Evolutionary conservation across 2,797 vertebrate species (phyloP).

Genomic region (Anniella stebbinsi): DNA sequence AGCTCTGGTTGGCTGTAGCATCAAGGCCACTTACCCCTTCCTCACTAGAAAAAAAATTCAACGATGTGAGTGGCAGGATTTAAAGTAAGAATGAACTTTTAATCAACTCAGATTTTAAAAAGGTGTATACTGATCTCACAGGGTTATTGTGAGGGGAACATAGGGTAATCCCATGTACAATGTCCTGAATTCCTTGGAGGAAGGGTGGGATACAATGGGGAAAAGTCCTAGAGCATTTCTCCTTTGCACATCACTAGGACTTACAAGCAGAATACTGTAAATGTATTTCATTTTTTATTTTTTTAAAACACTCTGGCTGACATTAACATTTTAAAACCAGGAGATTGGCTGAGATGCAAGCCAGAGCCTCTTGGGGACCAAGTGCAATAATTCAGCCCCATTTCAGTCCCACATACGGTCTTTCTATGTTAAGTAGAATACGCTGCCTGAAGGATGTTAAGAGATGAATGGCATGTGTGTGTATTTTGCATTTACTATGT

Average conservation of each 20-base stretch:
- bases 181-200: neutral
- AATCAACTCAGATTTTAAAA: neutral
- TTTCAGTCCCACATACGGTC: conserved; percentile 6
- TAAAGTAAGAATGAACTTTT: neutral
- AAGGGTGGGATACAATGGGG: neutral
- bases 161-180: neutral
- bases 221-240: conserved; percentile 32
- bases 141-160: neutral
- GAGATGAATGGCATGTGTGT: neutral
- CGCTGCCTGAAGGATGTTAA: neutral
- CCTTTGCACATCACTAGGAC: conserved; percentile 58
- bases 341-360: conserved; percentile 35
- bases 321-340: conserved; percentile 35
- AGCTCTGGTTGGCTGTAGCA: neutral
- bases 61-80: neutral
- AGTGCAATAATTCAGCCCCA: conserved; percentile 29
- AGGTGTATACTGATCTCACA: neutral
- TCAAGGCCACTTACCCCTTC: neutral
- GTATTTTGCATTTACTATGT: conserved; percentile 21
- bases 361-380: conserved; percentile 43
- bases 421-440: neutral
- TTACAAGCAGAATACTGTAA: conserved; percentile 51
- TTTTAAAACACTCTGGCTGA: conserved; percentile 9
- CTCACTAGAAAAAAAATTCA: neutral
- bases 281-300: conserved; percentile 2